Conservation (phyloP, 1,140 invertebrate species). For the Galendromus occidentalis region DNA sequence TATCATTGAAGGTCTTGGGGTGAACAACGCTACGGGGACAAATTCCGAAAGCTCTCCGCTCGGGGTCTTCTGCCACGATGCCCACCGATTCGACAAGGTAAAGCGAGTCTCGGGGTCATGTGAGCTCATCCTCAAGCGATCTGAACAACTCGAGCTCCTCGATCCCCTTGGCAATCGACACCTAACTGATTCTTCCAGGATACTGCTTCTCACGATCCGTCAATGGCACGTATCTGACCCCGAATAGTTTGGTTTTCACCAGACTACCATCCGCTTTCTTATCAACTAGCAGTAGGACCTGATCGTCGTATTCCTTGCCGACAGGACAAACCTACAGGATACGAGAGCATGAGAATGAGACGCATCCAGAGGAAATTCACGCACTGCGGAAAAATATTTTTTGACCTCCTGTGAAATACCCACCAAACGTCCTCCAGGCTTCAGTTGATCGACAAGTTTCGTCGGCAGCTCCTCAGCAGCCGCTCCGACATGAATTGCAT, state of each 20-base stretch:
- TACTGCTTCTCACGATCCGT: slow-evolving; percentile 63
- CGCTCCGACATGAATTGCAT: slow-evolving; percentile 84
- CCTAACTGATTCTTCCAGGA: slow-evolving; percentile 27
- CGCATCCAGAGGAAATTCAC: no score
- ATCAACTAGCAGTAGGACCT: slow-evolving; percentile 67
- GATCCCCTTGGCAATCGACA: not conserved
- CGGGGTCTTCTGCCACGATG: no score
- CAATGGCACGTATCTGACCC: slow-evolving; percentile 87
- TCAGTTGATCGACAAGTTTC: slow-evolving; percentile 48
- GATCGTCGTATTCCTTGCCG: slow-evolving; percentile 55
- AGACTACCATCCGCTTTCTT: slow-evolving; percentile 60
- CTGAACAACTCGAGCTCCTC: no score
- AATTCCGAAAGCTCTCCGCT: no score
- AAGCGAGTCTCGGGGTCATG: no score
- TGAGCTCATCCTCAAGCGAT: no score
- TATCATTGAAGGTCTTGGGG: no score
- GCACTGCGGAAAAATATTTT: no score
- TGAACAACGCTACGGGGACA: no score
- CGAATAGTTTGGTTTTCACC: slow-evolving; percentile 60
- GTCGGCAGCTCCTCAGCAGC: slow-evolving; percentile 53
- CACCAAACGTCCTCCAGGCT: slow-evolving; percentile 68
- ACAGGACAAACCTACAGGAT: slow-evolving; percentile 44
- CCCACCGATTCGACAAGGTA: no score
- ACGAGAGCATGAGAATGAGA: not conserved
- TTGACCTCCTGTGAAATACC: no score